These are phyloP conservation scores for Didymodactylos carnosus DNA, from an alignment of 2,888 invertebrate genomes.

Conservation along the genomic window DNA sequence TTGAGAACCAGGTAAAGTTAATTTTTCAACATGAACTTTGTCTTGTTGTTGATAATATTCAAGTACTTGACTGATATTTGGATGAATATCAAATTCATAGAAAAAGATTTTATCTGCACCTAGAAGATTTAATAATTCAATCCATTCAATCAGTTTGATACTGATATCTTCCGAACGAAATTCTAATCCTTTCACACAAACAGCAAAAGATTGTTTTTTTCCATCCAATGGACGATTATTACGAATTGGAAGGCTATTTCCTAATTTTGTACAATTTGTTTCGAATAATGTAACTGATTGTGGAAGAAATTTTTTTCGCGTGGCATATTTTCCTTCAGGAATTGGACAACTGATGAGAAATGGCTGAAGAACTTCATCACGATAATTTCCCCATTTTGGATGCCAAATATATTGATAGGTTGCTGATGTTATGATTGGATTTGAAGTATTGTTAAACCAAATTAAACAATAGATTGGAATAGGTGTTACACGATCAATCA, in stretches of 20 bases:
- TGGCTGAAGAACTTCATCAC: not conserved
- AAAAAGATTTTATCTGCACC: not conserved
- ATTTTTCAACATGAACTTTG: not conserved
- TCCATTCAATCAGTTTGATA: not conserved
- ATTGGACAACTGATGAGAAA: not conserved
- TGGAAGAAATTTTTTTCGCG: not conserved
- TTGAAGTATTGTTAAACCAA: not conserved
- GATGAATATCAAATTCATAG: not conserved
- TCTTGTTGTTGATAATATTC: not conserved
- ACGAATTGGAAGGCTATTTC: not conserved
- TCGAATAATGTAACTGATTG: not conserved
- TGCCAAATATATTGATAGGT: not conserved
- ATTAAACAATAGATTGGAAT: not conserved
- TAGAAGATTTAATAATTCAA: not conserved
- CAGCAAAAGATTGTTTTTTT: not conserved
- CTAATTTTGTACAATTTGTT: not conserved
- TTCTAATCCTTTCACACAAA: not conserved
- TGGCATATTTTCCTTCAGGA: not conserved
- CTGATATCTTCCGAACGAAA: not conserved
- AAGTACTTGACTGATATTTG: not conserved
- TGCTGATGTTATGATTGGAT: not conserved
- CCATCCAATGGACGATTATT: not conserved
- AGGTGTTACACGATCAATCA: not conserved
- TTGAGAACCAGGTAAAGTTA: not conserved
- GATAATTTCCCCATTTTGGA: not conserved